Conservation (phyloP, 2,113 vertebrate species). For the Gallinago jamesoni region DNA sequence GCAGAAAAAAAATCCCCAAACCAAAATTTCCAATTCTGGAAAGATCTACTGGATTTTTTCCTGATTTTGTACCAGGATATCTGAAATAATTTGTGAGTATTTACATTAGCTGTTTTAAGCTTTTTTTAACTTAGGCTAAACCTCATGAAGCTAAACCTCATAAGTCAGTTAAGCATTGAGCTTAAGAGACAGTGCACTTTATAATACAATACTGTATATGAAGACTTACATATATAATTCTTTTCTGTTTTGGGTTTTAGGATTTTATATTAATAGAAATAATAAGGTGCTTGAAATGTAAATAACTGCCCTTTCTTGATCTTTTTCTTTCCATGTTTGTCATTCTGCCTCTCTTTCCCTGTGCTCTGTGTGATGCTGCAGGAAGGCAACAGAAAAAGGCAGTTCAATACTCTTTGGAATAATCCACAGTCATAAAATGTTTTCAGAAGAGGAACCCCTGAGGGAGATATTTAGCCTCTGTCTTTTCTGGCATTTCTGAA, state of each 20-base stretch:
- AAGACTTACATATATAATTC: background rate
- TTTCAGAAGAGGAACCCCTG: background rate
- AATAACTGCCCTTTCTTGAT: background rate
- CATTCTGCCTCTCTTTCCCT: background rate
- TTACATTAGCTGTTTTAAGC: background rate
- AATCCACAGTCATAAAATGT: background rate
- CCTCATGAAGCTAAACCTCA: background rate
- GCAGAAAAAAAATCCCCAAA: background rate
- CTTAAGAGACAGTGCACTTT: background rate
- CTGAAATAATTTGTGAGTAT: background rate
- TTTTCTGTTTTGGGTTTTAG: background rate
- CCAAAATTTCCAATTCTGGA: background rate
- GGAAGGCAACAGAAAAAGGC: background rate
- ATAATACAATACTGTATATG: background rate
- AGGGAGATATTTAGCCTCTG: background rate
- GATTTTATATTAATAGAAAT: background rate
- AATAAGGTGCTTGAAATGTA: background rate
- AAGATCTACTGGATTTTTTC: background rate
- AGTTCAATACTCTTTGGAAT: background rate
- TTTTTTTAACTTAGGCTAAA: background rate
- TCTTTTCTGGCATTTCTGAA: background rate
- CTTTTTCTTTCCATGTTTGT: background rate
- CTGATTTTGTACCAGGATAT: background rate
- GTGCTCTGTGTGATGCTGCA: background rate
- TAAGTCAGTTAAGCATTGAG: background rate